These are phyloP conservation scores for Lepidonotus clava DNA, from an alignment of 2,888 invertebrate genomes.

Conservation along the genomic window DNA sequence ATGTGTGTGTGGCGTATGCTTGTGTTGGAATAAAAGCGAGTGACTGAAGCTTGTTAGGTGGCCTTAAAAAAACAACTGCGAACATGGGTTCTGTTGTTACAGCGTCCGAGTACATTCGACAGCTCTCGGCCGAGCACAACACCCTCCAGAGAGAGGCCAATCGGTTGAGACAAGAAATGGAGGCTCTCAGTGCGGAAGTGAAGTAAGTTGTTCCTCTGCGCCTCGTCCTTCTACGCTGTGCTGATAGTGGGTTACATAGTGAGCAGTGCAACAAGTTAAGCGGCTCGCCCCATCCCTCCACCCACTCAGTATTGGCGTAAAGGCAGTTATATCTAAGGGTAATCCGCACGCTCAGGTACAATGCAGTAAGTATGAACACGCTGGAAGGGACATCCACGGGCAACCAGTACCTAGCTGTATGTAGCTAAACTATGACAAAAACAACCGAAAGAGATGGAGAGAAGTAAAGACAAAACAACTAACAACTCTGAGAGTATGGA, in stretches of 20 bases:
- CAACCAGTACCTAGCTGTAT: constrained; percentile 36
- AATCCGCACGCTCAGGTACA: neutral
- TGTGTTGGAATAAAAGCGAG: neutral
- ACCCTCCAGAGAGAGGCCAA: constrained; percentile 36
- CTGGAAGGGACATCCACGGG: constrained; percentile 42
- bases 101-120: constrained; percentile 48
- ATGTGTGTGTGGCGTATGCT: neutral
- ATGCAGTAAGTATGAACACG: constrained; percentile 39
- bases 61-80: constrained; percentile 43
- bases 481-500: neutral
- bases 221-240: constrained; percentile 9
- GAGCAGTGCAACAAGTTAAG: constrained; percentile 16
- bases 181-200: constrained; percentile 25
- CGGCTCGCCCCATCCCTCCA: neutral
- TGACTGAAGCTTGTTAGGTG: constrained; percentile 40
- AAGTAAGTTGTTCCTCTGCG: constrained; percentile 50
- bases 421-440: neutral
- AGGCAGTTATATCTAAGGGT: neutral
- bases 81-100: constrained; percentile 51
- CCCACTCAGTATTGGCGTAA: constrained; percentile 11
- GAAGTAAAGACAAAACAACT: neutral
- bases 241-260: constrained; percentile 20
- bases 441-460: neutral
- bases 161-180: constrained; percentile 26
- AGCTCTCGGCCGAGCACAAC: constrained; percentile 36